Evolutionary conservation across 2,888 invertebrate genomes (phyloP), one percentile per base, ranked within the genome.

Genomic region (Exephanes ischioxanthus): DNA sequence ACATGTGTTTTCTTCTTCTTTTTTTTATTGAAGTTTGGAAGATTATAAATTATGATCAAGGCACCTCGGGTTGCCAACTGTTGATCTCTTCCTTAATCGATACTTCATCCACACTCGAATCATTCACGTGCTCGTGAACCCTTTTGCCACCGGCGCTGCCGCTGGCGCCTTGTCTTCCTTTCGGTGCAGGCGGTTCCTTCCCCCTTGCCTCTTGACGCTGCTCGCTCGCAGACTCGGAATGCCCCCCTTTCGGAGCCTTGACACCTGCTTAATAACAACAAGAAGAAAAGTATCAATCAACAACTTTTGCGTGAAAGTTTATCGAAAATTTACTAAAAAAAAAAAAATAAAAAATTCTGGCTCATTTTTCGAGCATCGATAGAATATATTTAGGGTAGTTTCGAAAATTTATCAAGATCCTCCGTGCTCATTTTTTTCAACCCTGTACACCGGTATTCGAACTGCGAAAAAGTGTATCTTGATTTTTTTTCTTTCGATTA

Each of bases 41-140:
- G 41, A 70, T 48, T 37, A 37, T 7, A 9, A 37, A 37, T 37
- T 45, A 63, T 14, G 16, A 45, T 67, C 79, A 90, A 87, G 86
- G 93, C 89, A 88, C 93, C 90, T 90, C 91, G 86, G 85, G 93
- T 89, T 82, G 92, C 87, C 75, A 94, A 83, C 92, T 92, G 89
- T 94, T 94, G 83, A 94, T 90, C 87, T 94, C 93, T 84, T 94
- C 93, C 86, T 90, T 92, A 85, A 94, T 92, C 75, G 89, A 88
- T 94, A 95, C 95, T 92, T 95, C 96, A 19, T 95, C 94, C 72
- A 95, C 94, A 87, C 94, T 95, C 48, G 96, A 96, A 87, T 96
- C 95, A 89, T 95, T 95, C 16, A 95, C 95, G 94, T 95, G 95
- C 66, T 93, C 93, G 4, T 76, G 22, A 19, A 53, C 30, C 9